Percentiles rank a stretch among this genome's conserved stretches.
Evolutionary conservation across 1,140 invertebrate species (phyloP).

Genomic region (Idris sp.): DNA sequence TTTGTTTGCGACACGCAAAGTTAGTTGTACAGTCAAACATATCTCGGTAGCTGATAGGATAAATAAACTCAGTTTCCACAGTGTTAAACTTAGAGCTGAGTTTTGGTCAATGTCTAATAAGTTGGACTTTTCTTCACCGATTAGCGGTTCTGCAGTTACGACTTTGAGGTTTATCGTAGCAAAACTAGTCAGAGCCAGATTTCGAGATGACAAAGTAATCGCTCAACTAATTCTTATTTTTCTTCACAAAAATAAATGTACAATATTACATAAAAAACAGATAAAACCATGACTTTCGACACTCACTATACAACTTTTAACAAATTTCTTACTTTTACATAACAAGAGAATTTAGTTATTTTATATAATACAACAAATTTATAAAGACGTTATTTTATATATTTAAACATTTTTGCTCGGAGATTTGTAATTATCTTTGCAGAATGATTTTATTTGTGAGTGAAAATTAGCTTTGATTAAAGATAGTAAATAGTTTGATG

Average conservation of each 20-base stretch:
- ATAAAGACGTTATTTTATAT: too few relatives aligned
- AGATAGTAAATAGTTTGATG: too few relatives aligned
- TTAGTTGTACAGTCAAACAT: conserved; percentile 1
- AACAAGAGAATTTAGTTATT: too few relatives aligned
- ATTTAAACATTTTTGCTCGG: too few relatives aligned
- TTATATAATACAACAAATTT: too few relatives aligned
- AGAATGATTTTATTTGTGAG: conserved; percentile 6
- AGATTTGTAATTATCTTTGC: too few relatives aligned
- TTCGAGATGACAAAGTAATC: conserved; percentile 41
- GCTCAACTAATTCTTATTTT: too few relatives aligned
- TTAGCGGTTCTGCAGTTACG: conserved; percentile 12
- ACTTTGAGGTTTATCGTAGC: conserved; percentile 27
- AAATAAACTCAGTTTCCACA: conserved; percentile 43
- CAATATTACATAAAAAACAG: conserved; percentile 22
- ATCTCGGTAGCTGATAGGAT: conserved; percentile 15
- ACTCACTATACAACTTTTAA: neutral
- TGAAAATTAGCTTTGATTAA: conserved; percentile 25
- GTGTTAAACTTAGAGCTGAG: conserved; percentile 42
- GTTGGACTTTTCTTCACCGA: conserved; percentile 45
- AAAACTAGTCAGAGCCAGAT: conserved; percentile 42
- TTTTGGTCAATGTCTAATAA: conserved; percentile 44
- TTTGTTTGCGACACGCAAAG: conserved; percentile 1
- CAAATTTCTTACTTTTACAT: too few relatives aligned
- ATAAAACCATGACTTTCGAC: conserved; percentile 14
- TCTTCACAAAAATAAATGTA: too few relatives aligned